Conservation (phyloP, 2,888 invertebrate species). For the Pecten maximus region DNA sequence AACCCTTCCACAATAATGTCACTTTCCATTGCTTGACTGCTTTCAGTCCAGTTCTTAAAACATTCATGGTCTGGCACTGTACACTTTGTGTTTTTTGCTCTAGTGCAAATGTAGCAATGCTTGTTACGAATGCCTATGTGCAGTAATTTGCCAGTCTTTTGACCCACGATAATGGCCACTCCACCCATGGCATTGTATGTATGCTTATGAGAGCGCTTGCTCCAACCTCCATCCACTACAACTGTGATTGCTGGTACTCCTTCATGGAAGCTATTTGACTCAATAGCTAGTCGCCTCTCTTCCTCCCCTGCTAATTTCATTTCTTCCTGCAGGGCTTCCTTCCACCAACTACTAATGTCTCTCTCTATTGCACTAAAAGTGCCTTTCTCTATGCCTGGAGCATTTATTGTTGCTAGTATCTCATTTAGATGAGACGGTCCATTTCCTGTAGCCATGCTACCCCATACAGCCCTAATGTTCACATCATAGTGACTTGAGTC, state of each 20-base stretch:
- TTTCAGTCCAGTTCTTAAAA: constrained; percentile 57
- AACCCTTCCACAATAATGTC: constrained; percentile 58
- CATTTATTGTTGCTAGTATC: constrained; percentile 41
- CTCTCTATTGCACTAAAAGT: constrained; percentile 45
- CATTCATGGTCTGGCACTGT: constrained; percentile 48
- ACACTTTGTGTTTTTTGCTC: too few relatives aligned
- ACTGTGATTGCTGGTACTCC: constrained; percentile 61
- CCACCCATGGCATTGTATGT: constrained; percentile 61
- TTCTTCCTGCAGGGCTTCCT: neutral
- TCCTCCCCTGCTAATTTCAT: constrained; percentile 44
- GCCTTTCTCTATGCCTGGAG: constrained; percentile 35
- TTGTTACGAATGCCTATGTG: constrained; percentile 63
- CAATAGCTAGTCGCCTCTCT: constrained; percentile 54
- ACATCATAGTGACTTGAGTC: constrained; percentile 50
- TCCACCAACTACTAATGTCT: constrained; percentile 44
- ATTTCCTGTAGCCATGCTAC: constrained; percentile 45
- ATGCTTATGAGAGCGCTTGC: constrained; percentile 59
- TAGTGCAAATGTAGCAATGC: constrained; percentile 56
- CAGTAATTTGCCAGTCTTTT: constrained; percentile 56
- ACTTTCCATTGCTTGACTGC: constrained; percentile 42
- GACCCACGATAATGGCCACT: constrained; percentile 59
- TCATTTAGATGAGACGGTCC: constrained; percentile 48
- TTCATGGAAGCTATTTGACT: constrained; percentile 50
- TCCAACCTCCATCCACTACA: constrained; percentile 61
- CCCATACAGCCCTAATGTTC: constrained; percentile 37